Evolutionary conservation across 2,888 invertebrate genomes (phyloP).

Genomic region (Notodonta ziczac): DNA sequence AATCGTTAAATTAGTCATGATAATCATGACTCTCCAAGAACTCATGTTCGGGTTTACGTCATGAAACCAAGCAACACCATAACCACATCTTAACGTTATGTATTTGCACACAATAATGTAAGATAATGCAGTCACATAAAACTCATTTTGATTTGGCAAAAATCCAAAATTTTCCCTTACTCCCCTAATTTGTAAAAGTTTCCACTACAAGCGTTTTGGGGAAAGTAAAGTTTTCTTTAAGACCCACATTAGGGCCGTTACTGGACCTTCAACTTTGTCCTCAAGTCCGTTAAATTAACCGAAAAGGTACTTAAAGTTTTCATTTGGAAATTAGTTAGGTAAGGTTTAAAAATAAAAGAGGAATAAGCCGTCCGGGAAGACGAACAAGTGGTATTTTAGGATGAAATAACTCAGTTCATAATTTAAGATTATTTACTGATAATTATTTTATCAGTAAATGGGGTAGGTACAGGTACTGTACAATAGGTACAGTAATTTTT

Average conservation of each 20-base stretch:
- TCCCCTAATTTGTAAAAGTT: background rate
- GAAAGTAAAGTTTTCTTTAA: background rate
- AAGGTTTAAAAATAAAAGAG: background rate
- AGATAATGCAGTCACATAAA: background rate
- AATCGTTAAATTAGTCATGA: no score
- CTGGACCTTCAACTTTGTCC: conserved; percentile 3
- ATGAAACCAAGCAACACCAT: background rate
- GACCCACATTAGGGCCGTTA: conserved; percentile 1
- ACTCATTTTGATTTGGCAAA: background rate
- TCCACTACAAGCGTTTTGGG: background rate
- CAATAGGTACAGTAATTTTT: no score
- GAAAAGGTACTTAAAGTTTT: conserved; percentile 1
- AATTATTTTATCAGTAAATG: no score
- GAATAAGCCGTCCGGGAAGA: background rate
- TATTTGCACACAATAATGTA: background rate
- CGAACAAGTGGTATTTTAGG: background rate
- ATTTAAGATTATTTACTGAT: no score
- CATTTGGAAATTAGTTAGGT: background rate
- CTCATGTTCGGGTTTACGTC: no score
- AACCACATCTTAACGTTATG: background rate
- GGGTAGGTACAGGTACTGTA: no score
- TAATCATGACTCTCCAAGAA: no score
- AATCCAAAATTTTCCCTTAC: background rate
- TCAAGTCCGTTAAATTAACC: conserved; percentile 1
- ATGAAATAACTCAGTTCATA: no score